Percentiles rank a stretch among this genome's conserved stretches.
Evolutionary conservation across 2,797 vertebrate species (phyloP).

Genomic region (Hyperoplus immaculatus): DNA sequence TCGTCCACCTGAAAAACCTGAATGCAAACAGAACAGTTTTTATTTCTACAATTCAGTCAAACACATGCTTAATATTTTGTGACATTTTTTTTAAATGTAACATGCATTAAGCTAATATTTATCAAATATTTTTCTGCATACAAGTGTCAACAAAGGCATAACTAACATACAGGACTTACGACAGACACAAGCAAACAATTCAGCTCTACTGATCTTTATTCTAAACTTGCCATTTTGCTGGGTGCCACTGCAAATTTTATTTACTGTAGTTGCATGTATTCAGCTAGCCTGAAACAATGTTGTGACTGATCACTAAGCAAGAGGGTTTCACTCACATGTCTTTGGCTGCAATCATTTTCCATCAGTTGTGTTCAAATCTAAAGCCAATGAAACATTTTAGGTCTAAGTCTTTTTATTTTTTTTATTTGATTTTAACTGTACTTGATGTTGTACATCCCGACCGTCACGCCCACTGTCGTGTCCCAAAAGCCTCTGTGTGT

Average conservation of each 20-base stretch:
- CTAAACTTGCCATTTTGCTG: background rate
- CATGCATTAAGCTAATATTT: background rate
- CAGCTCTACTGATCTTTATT: background rate
- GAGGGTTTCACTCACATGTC: background rate
- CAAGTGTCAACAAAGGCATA: constrained; percentile 16
- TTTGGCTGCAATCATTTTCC: background rate
- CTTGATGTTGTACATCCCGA: background rate
- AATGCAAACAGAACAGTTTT: constrained; percentile 67
- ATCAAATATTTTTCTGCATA: background rate
- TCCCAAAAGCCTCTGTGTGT: constrained; percentile 39
- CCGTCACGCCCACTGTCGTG: background rate
- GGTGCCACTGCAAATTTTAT: background rate
- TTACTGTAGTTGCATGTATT: constrained; percentile 20
- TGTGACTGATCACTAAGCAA: background rate
- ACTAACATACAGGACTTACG: background rate
- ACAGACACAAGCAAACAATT: constrained; percentile 11
- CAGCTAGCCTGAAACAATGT: background rate
- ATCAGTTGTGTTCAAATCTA: background rate
- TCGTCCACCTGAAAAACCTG: constrained; percentile 82
- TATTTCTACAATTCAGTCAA: constrained; percentile 36
- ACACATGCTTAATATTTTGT: constrained; percentile 2
- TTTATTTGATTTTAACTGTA: background rate
- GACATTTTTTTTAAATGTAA: background rate
- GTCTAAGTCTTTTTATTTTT: constrained; percentile 2
- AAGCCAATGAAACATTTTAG: background rate